Conservation (phyloP, 1,140 invertebrate species). For the Hycleus phaleratus region DNA sequence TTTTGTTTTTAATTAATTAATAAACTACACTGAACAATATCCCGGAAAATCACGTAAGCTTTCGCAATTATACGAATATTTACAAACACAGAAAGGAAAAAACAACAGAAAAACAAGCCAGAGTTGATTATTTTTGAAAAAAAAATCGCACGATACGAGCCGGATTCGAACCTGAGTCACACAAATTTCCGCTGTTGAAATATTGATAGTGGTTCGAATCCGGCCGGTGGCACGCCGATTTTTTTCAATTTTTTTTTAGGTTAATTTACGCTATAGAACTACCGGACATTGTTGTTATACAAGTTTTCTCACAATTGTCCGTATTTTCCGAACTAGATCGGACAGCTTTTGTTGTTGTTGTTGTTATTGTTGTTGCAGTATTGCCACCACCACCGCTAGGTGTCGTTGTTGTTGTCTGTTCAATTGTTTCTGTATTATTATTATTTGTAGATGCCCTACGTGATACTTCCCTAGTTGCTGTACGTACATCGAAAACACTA, state of each 20-base stretch:
- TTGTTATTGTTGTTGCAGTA: slow-evolving; percentile 1
- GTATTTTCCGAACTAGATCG: slow-evolving; percentile 40
- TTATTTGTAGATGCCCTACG: slow-evolving; percentile 42
- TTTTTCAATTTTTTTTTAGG: background rate
- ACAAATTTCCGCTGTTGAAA: too few species aligned
- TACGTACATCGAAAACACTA: slow-evolving; percentile 50
- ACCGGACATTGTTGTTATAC: slow-evolving; percentile 56
- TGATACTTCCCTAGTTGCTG: slow-evolving; percentile 39
- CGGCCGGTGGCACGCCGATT: background rate
- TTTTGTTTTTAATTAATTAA: too few species aligned
- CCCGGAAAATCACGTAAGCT: slow-evolving; percentile 24
- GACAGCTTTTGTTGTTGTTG: slow-evolving; percentile 36
- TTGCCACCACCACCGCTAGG: slow-evolving; percentile 8
- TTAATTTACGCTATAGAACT: slow-evolving; percentile 56
- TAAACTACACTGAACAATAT: slow-evolving; percentile 21
- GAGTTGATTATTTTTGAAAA: background rate
- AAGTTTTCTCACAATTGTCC: slow-evolving; percentile 40
- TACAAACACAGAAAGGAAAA: slow-evolving; percentile 15
- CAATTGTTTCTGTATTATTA: slow-evolving; percentile 40
- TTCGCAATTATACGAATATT: slow-evolving; percentile 4
- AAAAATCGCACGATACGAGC: too few species aligned
- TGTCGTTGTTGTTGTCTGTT: slow-evolving; percentile 28
- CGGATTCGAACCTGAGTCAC: too few species aligned
- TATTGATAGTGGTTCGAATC: background rate
- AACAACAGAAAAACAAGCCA: background rate